A percentile compares a stretch with the other conserved stretches of the same genome.
Conservation (phyloP, 2,113 vertebrate species). For the Otus sunia region DNA sequence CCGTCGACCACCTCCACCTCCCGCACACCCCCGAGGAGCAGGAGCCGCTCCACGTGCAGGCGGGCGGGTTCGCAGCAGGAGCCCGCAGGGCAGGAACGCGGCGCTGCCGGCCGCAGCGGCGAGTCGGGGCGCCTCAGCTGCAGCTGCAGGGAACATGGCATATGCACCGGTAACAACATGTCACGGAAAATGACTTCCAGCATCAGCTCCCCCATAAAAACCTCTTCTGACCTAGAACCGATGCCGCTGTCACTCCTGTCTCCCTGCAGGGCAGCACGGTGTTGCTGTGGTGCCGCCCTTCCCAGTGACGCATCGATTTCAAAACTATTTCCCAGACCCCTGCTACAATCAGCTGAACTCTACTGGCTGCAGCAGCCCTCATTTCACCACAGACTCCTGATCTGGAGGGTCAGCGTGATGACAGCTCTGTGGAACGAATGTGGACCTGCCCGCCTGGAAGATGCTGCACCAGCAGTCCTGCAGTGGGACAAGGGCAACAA, state of each 20-base stretch:
- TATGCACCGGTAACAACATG: not conserved
- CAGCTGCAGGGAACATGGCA: not conserved
- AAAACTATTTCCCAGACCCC: not conserved
- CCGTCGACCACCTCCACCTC: constrained; percentile 75
- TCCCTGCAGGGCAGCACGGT: not conserved
- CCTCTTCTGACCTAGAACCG: not conserved
- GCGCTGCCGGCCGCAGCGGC: not conserved
- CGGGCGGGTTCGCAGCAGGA: constrained; percentile 67
- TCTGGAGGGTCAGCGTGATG: not conserved
- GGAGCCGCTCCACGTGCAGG: constrained; percentile 65
- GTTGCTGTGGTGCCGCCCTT: not conserved
- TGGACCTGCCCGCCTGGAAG: not conserved
- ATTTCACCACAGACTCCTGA: not conserved
- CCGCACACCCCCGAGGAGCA: constrained; percentile 66
- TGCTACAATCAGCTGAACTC: not conserved
- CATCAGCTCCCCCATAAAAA: not conserved
- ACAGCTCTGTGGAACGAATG: not conserved
- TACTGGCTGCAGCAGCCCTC: not conserved
- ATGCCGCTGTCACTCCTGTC: not conserved
- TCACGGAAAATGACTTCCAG: not conserved
- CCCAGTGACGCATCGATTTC: too few species aligned
- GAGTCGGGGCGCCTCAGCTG: not conserved
- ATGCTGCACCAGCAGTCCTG: not conserved
- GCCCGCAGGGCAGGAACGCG: constrained; percentile 57
- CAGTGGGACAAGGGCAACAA: not conserved